A percentile compares a stretch with the other conserved stretches of the same genome.
Conservation (phyloP, 2,888 invertebrate genomes). For the Byasa hedistus region DNA sequence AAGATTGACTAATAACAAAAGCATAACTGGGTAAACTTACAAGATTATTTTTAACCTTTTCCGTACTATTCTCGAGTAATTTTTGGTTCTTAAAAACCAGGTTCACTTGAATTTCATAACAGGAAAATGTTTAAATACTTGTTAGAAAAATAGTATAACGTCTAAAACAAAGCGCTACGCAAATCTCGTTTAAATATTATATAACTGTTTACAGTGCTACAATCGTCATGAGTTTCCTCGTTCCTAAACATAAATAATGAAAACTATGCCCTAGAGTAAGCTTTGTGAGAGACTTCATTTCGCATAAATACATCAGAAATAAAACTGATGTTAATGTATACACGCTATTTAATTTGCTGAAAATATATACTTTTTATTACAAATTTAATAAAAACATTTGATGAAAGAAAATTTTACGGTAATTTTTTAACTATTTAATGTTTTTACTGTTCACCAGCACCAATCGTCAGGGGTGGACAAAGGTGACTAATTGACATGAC, state of each 20-base stretch:
- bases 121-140: not conserved
- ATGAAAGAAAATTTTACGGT: too few species aligned
- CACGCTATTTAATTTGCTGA: not conserved
- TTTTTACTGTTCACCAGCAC: too few species aligned
- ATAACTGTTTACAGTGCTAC: slow-evolving; percentile 6
- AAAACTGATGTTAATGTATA: not conserved
- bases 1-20: too few species aligned
- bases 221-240: slow-evolving; percentile 6
- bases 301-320: not conserved
- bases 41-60: too few species aligned
- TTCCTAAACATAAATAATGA: slow-evolving; percentile 7
- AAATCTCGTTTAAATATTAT: slow-evolving; percentile 1
- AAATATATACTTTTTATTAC: not conserved
- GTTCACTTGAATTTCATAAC: too few species aligned
- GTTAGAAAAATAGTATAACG: not conserved
- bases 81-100: too few species aligned
- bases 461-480: too few species aligned
- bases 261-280: slow-evolving; percentile 3
- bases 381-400: too few species aligned
- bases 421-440: too few species aligned
- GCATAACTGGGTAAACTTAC: too few species aligned
- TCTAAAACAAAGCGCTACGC: not conserved
- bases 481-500: too few species aligned
- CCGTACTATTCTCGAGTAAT: not conserved
- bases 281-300: slow-evolving; percentile 5